Evolutionary conservation across 2,113 vertebrate genomes (phyloP).

Genomic region (Anser cygnoides): DNA sequence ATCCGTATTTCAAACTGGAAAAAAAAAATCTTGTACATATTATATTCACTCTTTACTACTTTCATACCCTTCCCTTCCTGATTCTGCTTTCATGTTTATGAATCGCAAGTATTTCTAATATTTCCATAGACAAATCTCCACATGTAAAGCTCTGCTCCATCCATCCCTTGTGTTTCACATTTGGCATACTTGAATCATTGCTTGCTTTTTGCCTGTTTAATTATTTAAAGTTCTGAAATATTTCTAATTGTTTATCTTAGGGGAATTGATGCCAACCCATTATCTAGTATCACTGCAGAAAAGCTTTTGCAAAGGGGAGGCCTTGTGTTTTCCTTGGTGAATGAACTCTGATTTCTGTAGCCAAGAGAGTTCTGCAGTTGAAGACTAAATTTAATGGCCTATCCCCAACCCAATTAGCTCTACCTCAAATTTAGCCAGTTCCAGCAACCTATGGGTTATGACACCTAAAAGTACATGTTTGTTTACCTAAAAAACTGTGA

Average conservation of each 20-base stretch:
- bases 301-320: background rate
- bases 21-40: background rate
- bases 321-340: background rate
- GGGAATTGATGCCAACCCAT: background rate
- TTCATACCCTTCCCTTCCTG: background rate
- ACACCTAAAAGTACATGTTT: background rate
- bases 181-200: background rate
- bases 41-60: background rate
- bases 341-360: background rate
- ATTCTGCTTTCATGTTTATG: background rate
- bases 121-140: background rate
- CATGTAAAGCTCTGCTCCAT: background rate
- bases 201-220: slow-evolving; percentile 17
- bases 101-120: background rate
- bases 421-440: background rate
- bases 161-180: background rate
- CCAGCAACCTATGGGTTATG: background rate
- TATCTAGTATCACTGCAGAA: background rate
- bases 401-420: background rate
- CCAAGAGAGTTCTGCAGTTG: background rate
- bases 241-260: background rate
- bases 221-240: slow-evolving; percentile 20
- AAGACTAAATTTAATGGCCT: background rate
- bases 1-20: background rate
- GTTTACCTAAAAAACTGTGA: background rate